Conservation (phyloP, 2,888 invertebrate species). For the Fabriciana adippe region DNA sequence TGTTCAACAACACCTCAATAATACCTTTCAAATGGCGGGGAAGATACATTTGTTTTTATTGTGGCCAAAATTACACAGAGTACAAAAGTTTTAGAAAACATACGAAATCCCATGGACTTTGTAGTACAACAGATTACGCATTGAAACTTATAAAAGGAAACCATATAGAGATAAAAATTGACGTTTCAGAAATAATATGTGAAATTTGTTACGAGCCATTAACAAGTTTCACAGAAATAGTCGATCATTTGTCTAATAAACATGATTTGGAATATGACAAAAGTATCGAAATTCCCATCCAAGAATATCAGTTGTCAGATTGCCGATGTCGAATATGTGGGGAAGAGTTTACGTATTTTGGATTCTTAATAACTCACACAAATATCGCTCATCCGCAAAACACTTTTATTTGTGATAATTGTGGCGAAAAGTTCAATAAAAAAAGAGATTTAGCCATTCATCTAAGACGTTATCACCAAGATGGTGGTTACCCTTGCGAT, state of each 20-base stretch:
- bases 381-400: conserved; percentile 60
- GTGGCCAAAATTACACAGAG: conserved; percentile 57
- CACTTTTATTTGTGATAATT: conserved; percentile 63
- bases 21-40: conserved; percentile 75
- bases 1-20: conserved; percentile 71
- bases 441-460: conserved; percentile 62
- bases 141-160: conserved; percentile 60
- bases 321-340: conserved; percentile 60
- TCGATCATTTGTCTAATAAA: conserved; percentile 64
- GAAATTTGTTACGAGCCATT: conserved; percentile 64
- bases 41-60: conserved; percentile 68
- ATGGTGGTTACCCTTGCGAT: conserved; percentile 62
- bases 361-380: conserved; percentile 61
- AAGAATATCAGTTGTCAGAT: conserved; percentile 61
- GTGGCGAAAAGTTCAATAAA: conserved; percentile 61
- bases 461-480: conserved; percentile 55
- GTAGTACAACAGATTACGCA: conserved; percentile 57
- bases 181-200: conserved; percentile 66
- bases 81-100: conserved; percentile 66
- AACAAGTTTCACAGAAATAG: conserved; percentile 52
- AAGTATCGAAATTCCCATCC: conserved; percentile 56
- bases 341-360: conserved; percentile 60
- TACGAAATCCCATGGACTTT: conserved; percentile 60
- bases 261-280: conserved; percentile 65
- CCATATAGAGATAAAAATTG: conserved; percentile 63